Evolutionary conservation across 2,797 vertebrate genomes (phyloP).

Genomic region (Poecilia gillii): DNA sequence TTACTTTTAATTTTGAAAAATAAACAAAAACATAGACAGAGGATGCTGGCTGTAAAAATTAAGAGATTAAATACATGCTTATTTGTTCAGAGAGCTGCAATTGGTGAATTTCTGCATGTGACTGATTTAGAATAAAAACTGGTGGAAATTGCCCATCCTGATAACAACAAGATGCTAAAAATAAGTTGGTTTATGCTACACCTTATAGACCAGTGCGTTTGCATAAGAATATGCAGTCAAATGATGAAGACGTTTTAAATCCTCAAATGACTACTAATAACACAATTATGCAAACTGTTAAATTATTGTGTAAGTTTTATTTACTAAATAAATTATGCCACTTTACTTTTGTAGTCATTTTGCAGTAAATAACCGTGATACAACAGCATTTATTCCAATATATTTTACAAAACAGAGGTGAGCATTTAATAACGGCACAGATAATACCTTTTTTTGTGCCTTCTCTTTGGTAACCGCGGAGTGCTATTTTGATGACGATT

Average conservation of each 20-base stretch:
- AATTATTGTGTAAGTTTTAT: not conserved
- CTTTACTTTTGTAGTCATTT: not conserved
- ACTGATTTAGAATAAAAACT: not conserved
- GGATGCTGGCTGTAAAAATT: too few species aligned
- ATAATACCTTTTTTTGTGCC: not conserved
- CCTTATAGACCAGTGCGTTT: not conserved
- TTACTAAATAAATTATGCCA: not conserved
- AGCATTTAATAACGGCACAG: not conserved
- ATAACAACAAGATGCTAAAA: not conserved
- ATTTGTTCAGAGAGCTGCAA: not conserved
- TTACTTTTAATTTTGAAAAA: not conserved
- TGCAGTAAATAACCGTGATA: not conserved
- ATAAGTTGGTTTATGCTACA: not conserved
- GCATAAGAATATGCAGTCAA: not conserved
- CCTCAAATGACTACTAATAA: not conserved
- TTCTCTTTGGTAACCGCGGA: not conserved
- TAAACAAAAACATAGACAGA: not conserved
- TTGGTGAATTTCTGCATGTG: not conserved
- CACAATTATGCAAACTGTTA: not conserved
- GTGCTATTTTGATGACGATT: not conserved
- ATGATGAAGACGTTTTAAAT: not conserved
- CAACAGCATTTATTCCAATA: not conserved
- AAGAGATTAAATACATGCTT: not conserved
- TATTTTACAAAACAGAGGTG: not conserved
- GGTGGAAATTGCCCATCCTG: too few species aligned